Base-by-base conservation (phyloP, 2,888 invertebrate genomes). In the Pseudococcus jackbeardsleyi region DNA sequence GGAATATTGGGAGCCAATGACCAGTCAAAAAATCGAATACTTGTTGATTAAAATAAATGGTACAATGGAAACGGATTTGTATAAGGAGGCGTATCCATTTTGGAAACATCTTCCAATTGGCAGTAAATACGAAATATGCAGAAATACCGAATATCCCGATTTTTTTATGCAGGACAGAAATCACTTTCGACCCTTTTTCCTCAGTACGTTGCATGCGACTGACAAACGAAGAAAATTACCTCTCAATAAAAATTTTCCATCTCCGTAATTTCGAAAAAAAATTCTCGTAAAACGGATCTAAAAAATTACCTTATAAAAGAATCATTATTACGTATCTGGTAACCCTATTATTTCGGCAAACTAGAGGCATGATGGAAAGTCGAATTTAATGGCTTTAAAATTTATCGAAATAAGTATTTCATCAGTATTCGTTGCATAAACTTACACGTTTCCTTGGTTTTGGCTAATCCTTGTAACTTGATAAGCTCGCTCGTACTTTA, bases 401-500 rank as follows among this genome's bases (percentile, higher is more conserved):
- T 22, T 64, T 64, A 64, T 64, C 7, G 64, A 64, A 22, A 22
- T 59, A 50, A 12, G 46, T 50, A 59, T 59, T 64, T 64, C 22
- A 11, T 64, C 11, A 64, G 22, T 22, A 64, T 64, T 22, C 64
- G 64, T 64, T 64, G 22, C 22, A 64, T 22, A 64, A 64, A 22
- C 22, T 64, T 64, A 64, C 64, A 64, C 64, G 64, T 64, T 64
- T 64, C 64, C 22, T 64, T 64, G 64, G 64, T 64, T 64, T 64
- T 64, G 12, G 11, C 19, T 64, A 64, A 64, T 64, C 19, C 64
- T 11, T 64, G 64, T 64, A 64, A 64, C 64, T 64, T 64, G 64
- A 64, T 64, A 64, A 64, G 12, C 64, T 64, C 64, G 22, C 22
- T 22, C 7, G 19, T 11, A 64, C 64, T 22, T 64, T 19, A 46